phyloP scores from a whole-genome alignment of 2,113 vertebrate genomes.

The Rhynchopsitta pachyrhyncha region DNA sequence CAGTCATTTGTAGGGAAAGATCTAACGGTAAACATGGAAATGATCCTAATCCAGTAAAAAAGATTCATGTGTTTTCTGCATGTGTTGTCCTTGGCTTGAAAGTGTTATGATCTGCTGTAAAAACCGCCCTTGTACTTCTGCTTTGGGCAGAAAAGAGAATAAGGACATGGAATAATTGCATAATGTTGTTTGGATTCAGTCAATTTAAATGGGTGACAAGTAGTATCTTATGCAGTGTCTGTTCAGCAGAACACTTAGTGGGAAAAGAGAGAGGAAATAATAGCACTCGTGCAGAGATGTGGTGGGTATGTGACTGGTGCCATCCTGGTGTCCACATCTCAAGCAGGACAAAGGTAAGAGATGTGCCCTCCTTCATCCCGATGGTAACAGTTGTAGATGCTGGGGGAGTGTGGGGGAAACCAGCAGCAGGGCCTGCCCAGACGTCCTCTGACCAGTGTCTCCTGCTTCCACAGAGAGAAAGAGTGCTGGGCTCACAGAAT shows the following conservation, averaged over 20 bases:
- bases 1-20: not conserved
- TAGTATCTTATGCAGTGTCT: not conserved
- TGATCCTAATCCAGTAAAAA: not conserved
- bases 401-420: not conserved
- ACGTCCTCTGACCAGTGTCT: not conserved
- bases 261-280: not conserved
- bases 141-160: not conserved
- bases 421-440: no score
- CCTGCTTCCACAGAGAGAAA: not conserved
- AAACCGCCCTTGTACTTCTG: not conserved
- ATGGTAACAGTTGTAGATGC: not conserved
- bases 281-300: not conserved
- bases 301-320: not conserved
- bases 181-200: not conserved
- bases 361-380: not conserved
- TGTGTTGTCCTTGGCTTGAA: not conserved
- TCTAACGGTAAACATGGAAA: not conserved
- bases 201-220: not conserved
- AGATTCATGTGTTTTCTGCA: not conserved
- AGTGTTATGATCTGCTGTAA: not conserved
- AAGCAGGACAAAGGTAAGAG: not conserved
- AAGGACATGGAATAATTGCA: not conserved
- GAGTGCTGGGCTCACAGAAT: not conserved
- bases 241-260: not conserved
- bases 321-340: not conserved